Evolutionary conservation across 2,113 vertebrate genomes (phyloP).

Genomic region (Scolopax mira): DNA sequence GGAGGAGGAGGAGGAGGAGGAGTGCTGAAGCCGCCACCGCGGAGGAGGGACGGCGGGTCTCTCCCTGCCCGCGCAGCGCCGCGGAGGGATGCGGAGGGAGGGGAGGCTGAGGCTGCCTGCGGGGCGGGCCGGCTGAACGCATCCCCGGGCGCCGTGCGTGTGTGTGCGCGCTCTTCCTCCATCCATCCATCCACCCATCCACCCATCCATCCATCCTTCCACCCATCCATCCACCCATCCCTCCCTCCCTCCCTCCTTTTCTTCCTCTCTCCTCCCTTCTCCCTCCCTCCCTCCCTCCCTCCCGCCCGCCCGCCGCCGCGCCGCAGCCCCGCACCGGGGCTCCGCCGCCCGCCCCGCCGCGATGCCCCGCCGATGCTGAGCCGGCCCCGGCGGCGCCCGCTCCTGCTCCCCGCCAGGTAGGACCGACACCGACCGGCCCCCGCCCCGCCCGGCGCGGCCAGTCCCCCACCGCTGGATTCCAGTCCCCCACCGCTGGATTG

Average conservation of each 20-base stretch:
- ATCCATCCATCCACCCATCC: background rate
- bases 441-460: background rate
- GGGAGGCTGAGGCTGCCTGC: background rate
- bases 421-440: background rate
- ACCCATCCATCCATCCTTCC: background rate
- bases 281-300: background rate
- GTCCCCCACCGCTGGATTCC: background rate
- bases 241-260: background rate
- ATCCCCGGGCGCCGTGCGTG: slow-evolving; percentile 1
- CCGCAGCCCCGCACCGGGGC: background rate
- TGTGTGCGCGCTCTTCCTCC: background rate
- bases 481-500: background rate
- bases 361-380: background rate
- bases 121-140: slow-evolving; percentile 33
- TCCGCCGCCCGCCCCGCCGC: slow-evolving; percentile 27
- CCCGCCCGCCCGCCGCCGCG: slow-evolving; percentile 40
- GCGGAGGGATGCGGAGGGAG: slow-evolving; percentile 36
- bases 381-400: background rate
- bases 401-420: slow-evolving; percentile 1
- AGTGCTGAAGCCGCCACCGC: background rate
- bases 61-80: background rate
- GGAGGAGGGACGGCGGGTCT: background rate
- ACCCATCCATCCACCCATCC: background rate
- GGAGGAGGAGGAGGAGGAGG: background rate
- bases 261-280: background rate